A percentile compares a stretch with the other conserved stretches of the same genome.
Conservation (phyloP, 2,888 invertebrate species). For the Allygus modestus region DNA sequence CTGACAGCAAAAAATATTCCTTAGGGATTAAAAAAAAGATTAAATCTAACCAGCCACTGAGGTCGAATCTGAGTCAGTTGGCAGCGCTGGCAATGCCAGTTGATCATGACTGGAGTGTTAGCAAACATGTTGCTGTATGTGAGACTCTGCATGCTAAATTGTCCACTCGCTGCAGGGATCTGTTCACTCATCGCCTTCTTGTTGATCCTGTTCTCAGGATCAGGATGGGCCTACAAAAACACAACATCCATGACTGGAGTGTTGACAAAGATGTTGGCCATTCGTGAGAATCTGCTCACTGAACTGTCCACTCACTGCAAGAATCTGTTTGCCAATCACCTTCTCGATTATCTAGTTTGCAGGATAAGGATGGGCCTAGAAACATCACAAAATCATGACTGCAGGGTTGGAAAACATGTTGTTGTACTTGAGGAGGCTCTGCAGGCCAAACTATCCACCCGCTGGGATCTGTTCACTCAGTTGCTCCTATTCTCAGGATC, state of each 20-base stretch:
- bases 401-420: too few species aligned
- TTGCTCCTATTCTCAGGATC: slow-evolving; percentile 97
- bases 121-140: slow-evolving; percentile 91
- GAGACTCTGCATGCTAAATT: slow-evolving; percentile 78
- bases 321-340: slow-evolving; percentile 83
- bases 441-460: too few species aligned
- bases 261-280: slow-evolving; percentile 88
- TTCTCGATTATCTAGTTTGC: too few species aligned
- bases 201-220: slow-evolving; percentile 95
- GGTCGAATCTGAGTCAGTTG: slow-evolving; percentile 81
- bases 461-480: too few species aligned
- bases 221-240: slow-evolving; percentile 85
- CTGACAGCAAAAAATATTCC: too few species aligned
- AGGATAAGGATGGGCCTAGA: too few species aligned
- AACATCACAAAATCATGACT: too few species aligned
- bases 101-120: slow-evolving; percentile 90
- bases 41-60: slow-evolving; percentile 77
- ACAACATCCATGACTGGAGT: slow-evolving; percentile 91
- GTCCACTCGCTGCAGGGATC: slow-evolving; percentile 76
- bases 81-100: slow-evolving; percentile 92
- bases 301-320: slow-evolving; percentile 77
- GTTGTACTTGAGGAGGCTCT: too few species aligned
- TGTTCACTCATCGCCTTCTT: slow-evolving; percentile 88
- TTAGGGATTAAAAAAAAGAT: too few species aligned
- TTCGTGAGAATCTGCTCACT: slow-evolving; percentile 83